Percentiles rank a stretch among this genome's conserved stretches.
phyloP scores from a whole-genome alignment of 2,113 vertebrate genomes.

The Silurus glanis region DNA sequence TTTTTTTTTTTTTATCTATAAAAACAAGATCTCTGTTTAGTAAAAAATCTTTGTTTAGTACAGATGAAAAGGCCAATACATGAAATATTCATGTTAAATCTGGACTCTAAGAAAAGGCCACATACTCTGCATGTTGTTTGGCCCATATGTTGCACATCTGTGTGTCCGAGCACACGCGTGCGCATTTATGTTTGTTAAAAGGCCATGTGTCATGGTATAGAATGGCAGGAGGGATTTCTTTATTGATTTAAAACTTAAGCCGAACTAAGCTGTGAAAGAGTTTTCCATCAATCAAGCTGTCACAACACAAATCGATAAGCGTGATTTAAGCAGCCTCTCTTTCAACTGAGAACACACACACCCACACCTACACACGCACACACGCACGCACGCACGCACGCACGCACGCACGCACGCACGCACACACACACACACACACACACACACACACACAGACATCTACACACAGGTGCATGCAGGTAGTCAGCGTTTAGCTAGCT shows the following conservation, averaged over 20 bases:
- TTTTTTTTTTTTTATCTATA: no score
- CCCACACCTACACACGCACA: not conserved
- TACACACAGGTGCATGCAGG: not conserved
- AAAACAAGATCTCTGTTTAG: not conserved
- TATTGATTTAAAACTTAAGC: conserved; percentile 50
- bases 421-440: not conserved
- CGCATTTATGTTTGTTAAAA: conserved; percentile 37
- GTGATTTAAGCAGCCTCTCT: conserved; percentile 33
- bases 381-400: conserved; percentile 9
- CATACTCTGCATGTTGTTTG: conserved; percentile 9
- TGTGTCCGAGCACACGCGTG: conserved; percentile 4
- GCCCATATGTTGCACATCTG: conserved; percentile 46
- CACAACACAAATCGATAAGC: conserved; percentile 47
- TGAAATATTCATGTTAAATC: conserved; percentile 48
- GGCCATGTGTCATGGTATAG: conserved; percentile 39
- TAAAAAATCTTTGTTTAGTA: not conserved
- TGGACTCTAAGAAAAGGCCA: conserved; percentile 23
- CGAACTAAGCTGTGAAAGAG: conserved; percentile 52
- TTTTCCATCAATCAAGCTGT: conserved; percentile 49
- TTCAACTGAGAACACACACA: conserved; percentile 9
- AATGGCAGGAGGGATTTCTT: conserved; percentile 42
- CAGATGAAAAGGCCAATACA: conserved; percentile 20
- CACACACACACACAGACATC: not conserved
- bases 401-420: not conserved
- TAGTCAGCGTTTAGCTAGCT: not conserved